Evolutionary conservation across 2,797 vertebrate species (phyloP).

Genomic region (Clarias pachynema): DNA sequence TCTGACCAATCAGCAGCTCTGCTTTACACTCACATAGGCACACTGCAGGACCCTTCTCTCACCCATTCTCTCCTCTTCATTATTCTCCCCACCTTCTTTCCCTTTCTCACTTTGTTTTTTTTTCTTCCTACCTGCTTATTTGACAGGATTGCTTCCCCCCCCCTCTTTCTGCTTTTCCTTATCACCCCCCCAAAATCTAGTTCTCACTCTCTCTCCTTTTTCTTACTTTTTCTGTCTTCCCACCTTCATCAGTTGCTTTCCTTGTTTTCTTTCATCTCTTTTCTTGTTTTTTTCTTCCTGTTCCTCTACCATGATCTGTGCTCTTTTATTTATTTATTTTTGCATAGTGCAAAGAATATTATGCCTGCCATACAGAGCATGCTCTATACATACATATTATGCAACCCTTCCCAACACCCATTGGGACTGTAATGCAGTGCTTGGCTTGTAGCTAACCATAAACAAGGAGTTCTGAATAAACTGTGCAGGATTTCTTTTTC

Average conservation of each 20-base stretch:
- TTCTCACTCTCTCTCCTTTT: no score
- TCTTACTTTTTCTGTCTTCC: neutral
- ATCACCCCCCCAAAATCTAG: neutral
- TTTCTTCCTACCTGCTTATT: slow-evolving; percentile 2
- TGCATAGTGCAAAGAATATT: neutral
- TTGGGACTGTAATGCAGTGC: neutral
- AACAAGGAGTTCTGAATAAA: neutral
- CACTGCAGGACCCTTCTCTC: slow-evolving; percentile 6
- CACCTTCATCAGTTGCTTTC: neutral
- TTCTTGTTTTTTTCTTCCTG: neutral
- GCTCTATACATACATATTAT: neutral
- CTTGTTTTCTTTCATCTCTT: neutral
- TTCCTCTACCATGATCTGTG: neutral
- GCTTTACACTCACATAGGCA: slow-evolving; percentile 3
- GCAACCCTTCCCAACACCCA: neutral
- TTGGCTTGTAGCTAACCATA: neutral
- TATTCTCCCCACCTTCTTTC: slow-evolving; percentile 5
- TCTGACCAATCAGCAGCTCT: slow-evolving; percentile 27
- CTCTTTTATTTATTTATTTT: neutral
- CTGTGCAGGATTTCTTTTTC: neutral
- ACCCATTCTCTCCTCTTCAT: slow-evolving; percentile 5
- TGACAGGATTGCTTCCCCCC: slow-evolving; percentile 4
- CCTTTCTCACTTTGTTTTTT: neutral
- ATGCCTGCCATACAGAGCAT: neutral
- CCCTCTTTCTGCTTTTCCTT: neutral